These are phyloP conservation scores for Melolontha melolontha DNA, from an alignment of 2,888 invertebrate genomes.

Conservation along the genomic window DNA sequence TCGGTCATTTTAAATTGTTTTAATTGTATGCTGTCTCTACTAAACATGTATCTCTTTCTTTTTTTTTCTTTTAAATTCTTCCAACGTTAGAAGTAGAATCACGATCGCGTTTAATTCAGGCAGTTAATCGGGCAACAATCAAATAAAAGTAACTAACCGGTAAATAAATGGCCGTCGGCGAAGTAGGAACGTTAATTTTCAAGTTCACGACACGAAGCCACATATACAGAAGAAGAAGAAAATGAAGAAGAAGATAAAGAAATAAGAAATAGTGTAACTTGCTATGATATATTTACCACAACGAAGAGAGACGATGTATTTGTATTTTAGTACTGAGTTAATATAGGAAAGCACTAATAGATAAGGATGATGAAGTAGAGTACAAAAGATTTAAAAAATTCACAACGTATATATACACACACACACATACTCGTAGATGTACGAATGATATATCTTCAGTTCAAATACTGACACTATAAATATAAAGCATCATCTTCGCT, in stretches of 20 bases:
- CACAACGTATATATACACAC: no score
- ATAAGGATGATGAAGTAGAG: no score
- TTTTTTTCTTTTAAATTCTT: neutral
- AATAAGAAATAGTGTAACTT: neutral
- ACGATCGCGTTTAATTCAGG: constrained; percentile 20
- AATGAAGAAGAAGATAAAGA: constrained; percentile 3
- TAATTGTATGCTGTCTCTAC: neutral
- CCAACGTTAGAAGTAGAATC: constrained; percentile 1
- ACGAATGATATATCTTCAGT: no score
- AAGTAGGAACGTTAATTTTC: constrained; percentile 4
- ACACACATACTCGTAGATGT: no score
- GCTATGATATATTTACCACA: no score
- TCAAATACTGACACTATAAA: no score
- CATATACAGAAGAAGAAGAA: neutral
- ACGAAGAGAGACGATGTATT: no score
- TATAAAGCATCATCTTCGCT: no score
- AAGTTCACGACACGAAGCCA: constrained; percentile 10
- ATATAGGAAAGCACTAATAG: no score
- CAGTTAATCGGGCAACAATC: constrained; percentile 25
- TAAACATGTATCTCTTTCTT: neutral
- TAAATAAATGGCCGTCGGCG: constrained; percentile 19
- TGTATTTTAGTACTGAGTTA: no score
- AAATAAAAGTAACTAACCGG: constrained; percentile 22
- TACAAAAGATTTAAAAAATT: no score
- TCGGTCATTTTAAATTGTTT: neutral